Base-by-base conservation (phyloP, 2,113 vertebrate species). In the Macaca fascicularis region DNA sequence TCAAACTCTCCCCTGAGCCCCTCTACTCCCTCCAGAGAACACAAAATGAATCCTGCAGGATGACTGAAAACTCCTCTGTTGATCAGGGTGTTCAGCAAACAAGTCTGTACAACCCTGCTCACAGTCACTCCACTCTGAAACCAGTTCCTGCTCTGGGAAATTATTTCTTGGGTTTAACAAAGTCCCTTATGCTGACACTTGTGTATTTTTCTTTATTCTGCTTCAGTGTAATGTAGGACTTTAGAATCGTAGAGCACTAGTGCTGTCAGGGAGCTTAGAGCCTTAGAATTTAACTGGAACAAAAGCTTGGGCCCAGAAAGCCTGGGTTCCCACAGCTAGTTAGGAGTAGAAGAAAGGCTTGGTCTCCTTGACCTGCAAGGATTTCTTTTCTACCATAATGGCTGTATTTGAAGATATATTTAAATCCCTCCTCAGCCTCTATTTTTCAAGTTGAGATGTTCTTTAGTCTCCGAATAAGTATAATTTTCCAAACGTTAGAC, bases 391-490 rank as follows among this genome's bases (percentile, higher is more conserved):
- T 38, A 19, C 72, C 25, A 10, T 25, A 32, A 12, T 19, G 48
- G 8, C 52, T 43, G 48, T 75, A 6, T 11, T 74, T 64, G 59
- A 72, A 55, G 81, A 9, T 27, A 11, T 57, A 50, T 45, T 81
- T 81, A 70, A 89, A 81, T 64, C 20, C n/a, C 32, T 95, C 40
- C 25, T n/a, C 17, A 79, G 20, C 40, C 13, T 89, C 40, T 48
- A 76, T 67, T 70, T 90, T 64, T 92, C 75, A 87, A 69, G 35
- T 48, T 86, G 40, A 90, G 94, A n/a, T 79, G 23, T 61, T 83
- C 48, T 83, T 88, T 79, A 84, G 43, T 88, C 82, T 84, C 45
- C 83, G 9, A n/a, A 2, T 67, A 70, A 83, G 48, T 59, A 48
- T 35, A 19, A 43, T 43, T 91, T 79, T 50, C 52, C n/a, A 57